These are phyloP conservation scores for Myopa tessellatipennis DNA, from an alignment of 2,888 invertebrate species.

Conservation along the genomic window DNA sequence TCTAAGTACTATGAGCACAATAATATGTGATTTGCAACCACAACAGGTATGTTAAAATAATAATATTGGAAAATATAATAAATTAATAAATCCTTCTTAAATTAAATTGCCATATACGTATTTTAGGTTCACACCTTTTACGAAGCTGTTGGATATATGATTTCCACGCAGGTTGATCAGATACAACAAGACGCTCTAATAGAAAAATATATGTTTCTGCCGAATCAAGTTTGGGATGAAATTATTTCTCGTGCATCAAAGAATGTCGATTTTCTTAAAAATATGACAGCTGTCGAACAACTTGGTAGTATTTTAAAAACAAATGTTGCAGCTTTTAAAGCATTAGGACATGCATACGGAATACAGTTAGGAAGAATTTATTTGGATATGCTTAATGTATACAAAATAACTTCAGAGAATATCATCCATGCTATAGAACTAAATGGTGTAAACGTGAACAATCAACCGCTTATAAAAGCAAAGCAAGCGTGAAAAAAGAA, in stretches of 20 bases:
- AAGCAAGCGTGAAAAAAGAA: conserved; percentile 99
- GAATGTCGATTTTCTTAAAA: conserved; percentile 96
- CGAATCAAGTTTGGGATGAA: conserved; percentile 98
- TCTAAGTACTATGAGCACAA: conserved; percentile 92
- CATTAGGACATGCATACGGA: conserved; percentile 96
- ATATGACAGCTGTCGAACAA: conserved; percentile 96
- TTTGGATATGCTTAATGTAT: conserved; percentile 98
- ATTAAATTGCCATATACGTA: conserved; percentile 10
- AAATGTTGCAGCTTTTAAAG: conserved; percentile 98
- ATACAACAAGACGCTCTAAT: conserved; percentile 93
- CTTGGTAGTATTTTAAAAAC: conserved; percentile 98
- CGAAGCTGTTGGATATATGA: conserved; percentile 99
- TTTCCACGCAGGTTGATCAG: conserved; percentile 93
- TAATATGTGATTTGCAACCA: conserved; percentile 98
- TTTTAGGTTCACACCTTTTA: conserved; percentile 89
- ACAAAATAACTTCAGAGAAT: conserved; percentile 97
- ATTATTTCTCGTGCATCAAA: conserved; percentile 96
- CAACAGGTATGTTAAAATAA: conserved; percentile 80
- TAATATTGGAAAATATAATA: background rate
- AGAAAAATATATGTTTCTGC: conserved; percentile 96
- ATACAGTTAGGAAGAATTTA: conserved; percentile 95
- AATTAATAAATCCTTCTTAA: background rate
- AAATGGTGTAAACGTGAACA: conserved; percentile 96
- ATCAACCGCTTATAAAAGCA: conserved; percentile 96
- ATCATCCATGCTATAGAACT: conserved; percentile 92